Percentiles rank a stretch among this genome's conserved stretches.
Conservation (phyloP, 1,140 invertebrate species). For the Cherax destructor region DNA sequence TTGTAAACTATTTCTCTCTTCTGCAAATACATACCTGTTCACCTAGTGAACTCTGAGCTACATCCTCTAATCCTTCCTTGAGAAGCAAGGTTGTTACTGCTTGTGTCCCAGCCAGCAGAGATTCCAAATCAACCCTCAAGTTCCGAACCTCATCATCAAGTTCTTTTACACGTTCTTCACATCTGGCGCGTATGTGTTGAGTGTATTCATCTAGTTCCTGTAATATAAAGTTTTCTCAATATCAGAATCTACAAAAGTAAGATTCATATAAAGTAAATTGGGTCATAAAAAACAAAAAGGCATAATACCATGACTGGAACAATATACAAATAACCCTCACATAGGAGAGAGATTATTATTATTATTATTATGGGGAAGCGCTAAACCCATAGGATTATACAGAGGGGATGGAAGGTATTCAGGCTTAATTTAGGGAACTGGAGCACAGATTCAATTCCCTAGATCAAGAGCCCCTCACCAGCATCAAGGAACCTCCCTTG, state of each 20-base stretch:
- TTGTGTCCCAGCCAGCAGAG: conserved; percentile 71
- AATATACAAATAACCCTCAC: no score
- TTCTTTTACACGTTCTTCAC: conserved; percentile 74
- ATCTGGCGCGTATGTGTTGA: conserved; percentile 74
- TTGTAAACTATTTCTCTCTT: no score
- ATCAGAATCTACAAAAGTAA: not conserved
- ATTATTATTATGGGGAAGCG: no score
- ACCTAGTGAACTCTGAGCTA: conserved; percentile 70
- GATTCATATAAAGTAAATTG: not conserved
- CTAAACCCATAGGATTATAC: no score
- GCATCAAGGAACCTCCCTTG: no score
- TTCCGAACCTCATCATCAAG: conserved; percentile 73
- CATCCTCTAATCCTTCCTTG: conserved; percentile 71
- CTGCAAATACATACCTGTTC: conserved; percentile 66
- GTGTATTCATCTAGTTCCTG: conserved; percentile 76
- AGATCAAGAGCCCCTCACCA: no score
- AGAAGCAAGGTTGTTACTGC: conserved; percentile 71
- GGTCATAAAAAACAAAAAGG: not conserved
- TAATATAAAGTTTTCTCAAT: not conserved
- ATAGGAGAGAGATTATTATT: not conserved
- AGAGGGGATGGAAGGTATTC: no score
- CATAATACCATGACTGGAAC: no score
- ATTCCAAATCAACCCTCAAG: conserved; percentile 72
- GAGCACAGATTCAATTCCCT: no score
- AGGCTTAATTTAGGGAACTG: no score